Base-by-base conservation (phyloP, 1,140 invertebrate genomes). In the Nasonia longicornis region DNA sequence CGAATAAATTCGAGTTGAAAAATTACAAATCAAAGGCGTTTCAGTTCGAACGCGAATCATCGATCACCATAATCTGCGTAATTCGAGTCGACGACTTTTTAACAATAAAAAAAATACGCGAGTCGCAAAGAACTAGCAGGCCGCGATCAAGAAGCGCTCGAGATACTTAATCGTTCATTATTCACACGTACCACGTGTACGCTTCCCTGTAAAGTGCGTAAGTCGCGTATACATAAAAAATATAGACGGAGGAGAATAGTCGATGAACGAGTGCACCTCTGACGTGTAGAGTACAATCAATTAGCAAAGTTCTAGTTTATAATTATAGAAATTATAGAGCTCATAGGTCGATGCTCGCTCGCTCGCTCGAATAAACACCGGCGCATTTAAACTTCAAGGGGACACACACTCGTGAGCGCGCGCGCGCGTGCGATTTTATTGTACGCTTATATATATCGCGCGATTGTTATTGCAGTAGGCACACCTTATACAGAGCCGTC, bases 211-310 rank as follows among this genome's bases (percentile, higher is more conserved):
- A 48, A 35, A 38, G 75, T 31, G 31, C 63, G 64, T 69, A 67
- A 69, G 22, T 7, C 20, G 4, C 10, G 2, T 16, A 6, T 12
- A 20, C 52, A 3, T 42, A 71, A 31, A 71, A 22, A 76, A 63
- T 63, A 45, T 69, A 71, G 69, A 31, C 22, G 52, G 11, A 48
- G 20, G 12, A 58, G 14, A 45, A 63, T n/a, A 73, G 1, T 20
- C 85, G 83, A 84, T 81, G 85, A 20, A 42, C 45, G 26, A 70
- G 77, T 85, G 86, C 87, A 88, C 87, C 87, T 87, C 85, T 88
- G 87, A 89, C 87, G 85, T 89, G 84, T 88, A 87, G 88, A 75
- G 16, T 88, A 89, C 88, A 89, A 89, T 89, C 86, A 87, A 87
- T 89, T 88, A 89, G 87, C 78, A 86, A 88, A 90, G 86, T 89